Conservation (phyloP, 2,888 invertebrate species). For the Rhamphomyia laevipes region DNA sequence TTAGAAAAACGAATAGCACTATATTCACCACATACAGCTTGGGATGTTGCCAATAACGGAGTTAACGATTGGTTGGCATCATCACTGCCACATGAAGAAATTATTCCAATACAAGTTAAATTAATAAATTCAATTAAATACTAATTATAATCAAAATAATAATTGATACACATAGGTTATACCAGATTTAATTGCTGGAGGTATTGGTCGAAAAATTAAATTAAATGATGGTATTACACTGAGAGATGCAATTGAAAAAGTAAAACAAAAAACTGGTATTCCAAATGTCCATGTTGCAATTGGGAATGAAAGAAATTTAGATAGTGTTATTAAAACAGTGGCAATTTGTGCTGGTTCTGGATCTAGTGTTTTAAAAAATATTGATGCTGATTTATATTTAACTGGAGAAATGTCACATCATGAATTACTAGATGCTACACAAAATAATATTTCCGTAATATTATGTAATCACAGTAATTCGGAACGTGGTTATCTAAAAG, state of each 20-base stretch:
- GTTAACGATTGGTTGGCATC: slow-evolving; percentile 87
- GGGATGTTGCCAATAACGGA: slow-evolving; percentile 73
- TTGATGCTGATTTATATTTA: slow-evolving; percentile 66
- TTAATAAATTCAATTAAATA: slow-evolving; percentile 25
- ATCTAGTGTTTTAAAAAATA: slow-evolving; percentile 57
- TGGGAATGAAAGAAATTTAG: slow-evolving; percentile 36
- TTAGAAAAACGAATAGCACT: slow-evolving; percentile 75
- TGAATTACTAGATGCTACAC: slow-evolving; percentile 76
- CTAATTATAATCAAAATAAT: too few relatives aligned
- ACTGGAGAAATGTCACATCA: slow-evolving; percentile 95
- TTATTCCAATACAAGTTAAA: slow-evolving; percentile 14
- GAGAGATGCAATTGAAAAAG: slow-evolving; percentile 46
- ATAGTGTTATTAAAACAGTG: slow-evolving; percentile 45
- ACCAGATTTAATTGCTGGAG: slow-evolving; percentile 24
- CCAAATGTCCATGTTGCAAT: slow-evolving; percentile 61
- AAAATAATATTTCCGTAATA: slow-evolving; percentile 66
- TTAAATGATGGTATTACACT: slow-evolving; percentile 43
- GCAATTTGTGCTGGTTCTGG: slow-evolving; percentile 91
- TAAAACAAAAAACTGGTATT: slow-evolving; percentile 60
- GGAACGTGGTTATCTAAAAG: slow-evolving; percentile 72
- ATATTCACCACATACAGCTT: slow-evolving; percentile 87
- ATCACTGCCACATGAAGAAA: slow-evolving; percentile 24
- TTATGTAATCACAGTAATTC: slow-evolving; percentile 90
- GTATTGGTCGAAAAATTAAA: slow-evolving; percentile 47
- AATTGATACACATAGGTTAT: too few relatives aligned